Percentiles rank a stretch among this genome's conserved stretches.
These are phyloP conservation scores for Coregonus suidteri DNA, from an alignment of 2,797 vertebrate genomes.

Conservation along the genomic window DNA sequence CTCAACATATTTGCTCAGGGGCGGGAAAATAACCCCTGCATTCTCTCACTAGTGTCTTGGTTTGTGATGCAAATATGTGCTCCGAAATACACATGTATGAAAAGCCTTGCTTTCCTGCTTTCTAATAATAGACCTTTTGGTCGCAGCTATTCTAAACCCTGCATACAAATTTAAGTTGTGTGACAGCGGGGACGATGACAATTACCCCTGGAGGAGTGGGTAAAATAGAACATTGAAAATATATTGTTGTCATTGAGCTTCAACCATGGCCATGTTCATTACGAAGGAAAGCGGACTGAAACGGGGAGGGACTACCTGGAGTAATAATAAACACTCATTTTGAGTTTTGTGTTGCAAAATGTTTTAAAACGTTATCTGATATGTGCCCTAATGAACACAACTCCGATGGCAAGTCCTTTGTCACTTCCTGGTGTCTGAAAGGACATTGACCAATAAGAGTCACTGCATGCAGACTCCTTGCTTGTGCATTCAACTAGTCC, in stretches of 20 bases:
- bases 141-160: not conserved
- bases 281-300: not conserved
- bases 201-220: not conserved
- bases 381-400: not conserved
- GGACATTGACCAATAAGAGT: not conserved
- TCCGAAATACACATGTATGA: constrained; percentile 10
- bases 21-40: not conserved
- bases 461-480: not conserved
- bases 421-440: not conserved
- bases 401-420: not conserved
- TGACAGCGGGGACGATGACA: not conserved
- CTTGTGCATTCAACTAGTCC: not conserved
- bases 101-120: not conserved
- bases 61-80: constrained; percentile 40
- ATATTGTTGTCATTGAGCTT: not conserved
- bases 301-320: not conserved
- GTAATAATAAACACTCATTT: too few relatives aligned
- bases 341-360: not conserved
- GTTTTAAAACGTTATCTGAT: not conserved
- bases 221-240: not conserved
- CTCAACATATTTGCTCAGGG: constrained; percentile 14
- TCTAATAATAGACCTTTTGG: not conserved
- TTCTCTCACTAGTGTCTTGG: not conserved
- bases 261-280: not conserved
- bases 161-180: not conserved